phyloP scores from a whole-genome alignment of 2,888 invertebrate genomes.

The Abscondita cerata region DNA sequence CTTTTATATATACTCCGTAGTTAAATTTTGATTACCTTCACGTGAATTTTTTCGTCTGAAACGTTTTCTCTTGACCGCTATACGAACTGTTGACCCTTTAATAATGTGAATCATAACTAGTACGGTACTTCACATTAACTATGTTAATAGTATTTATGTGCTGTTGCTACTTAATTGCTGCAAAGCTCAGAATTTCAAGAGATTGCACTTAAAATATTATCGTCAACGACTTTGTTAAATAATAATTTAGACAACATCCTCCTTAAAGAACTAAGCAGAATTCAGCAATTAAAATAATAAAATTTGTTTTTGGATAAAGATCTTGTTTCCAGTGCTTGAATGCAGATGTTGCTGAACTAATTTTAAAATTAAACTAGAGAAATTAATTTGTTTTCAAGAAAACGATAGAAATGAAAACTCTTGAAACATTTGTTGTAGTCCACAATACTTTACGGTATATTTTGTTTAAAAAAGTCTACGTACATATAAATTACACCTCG shows the following conservation, averaged over 20 bases:
- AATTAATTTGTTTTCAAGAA: slow-evolving; percentile 13
- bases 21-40: too few relatives aligned
- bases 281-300: slow-evolving; percentile 7
- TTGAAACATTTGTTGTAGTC: too few relatives aligned
- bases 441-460: background rate
- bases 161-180: too few relatives aligned
- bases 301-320: slow-evolving; percentile 9
- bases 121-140: background rate
- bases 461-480: background rate
- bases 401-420: slow-evolving; percentile 8
- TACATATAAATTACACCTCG: slow-evolving; percentile 10
- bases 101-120: background rate
- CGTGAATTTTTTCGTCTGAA: too few relatives aligned
- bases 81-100: slow-evolving; percentile 5
- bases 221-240: background rate
- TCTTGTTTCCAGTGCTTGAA: slow-evolving; percentile 22
- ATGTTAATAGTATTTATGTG: background rate
- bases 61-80: background rate
- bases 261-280: background rate
- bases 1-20: too few relatives aligned
- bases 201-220: too few relatives aligned
- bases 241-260: background rate
- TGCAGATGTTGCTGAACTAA: slow-evolving; percentile 25
- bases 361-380: slow-evolving; percentile 15
- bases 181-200: too few relatives aligned